phyloP scores from a whole-genome alignment of 2,888 invertebrate species.

The Lochmaea crataegi region DNA sequence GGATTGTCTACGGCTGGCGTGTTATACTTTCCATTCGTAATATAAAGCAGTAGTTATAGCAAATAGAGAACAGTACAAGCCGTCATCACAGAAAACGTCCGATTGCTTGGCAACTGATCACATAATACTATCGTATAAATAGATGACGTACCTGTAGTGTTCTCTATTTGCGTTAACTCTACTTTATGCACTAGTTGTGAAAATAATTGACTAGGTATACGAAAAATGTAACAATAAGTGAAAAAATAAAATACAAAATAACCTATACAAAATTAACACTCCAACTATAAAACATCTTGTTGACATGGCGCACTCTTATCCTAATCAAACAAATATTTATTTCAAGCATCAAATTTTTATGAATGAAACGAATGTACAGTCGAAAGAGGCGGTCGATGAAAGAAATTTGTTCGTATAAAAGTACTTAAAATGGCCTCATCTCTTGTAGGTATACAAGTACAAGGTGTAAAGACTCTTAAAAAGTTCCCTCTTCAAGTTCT shows the following conservation, averaged over 20 bases:
- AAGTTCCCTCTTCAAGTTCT: conserved; percentile 36
- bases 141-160: too few species aligned
- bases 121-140: too few species aligned
- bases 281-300: background rate
- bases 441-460: conserved; percentile 17
- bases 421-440: conserved; percentile 19
- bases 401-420: conserved; percentile 16
- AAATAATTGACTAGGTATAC: too few species aligned
- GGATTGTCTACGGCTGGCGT: too few species aligned
- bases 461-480: conserved; percentile 40
- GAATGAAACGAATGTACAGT: conserved; percentile 16
- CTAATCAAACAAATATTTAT: conserved; percentile 12
- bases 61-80: too few species aligned
- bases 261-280: background rate
- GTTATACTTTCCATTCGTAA: too few species aligned
- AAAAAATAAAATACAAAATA: background rate
- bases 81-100: too few species aligned
- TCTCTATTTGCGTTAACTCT: too few species aligned
- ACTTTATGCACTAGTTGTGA: too few species aligned
- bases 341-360: background rate
- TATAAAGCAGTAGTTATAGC: too few species aligned
- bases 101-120: too few species aligned
- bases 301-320: background rate
- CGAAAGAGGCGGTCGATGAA: conserved; percentile 15
- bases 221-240: too few species aligned